These are phyloP conservation scores for Phyto melanocephala DNA, from an alignment of 2,888 invertebrate genomes.

Conservation along the genomic window DNA sequence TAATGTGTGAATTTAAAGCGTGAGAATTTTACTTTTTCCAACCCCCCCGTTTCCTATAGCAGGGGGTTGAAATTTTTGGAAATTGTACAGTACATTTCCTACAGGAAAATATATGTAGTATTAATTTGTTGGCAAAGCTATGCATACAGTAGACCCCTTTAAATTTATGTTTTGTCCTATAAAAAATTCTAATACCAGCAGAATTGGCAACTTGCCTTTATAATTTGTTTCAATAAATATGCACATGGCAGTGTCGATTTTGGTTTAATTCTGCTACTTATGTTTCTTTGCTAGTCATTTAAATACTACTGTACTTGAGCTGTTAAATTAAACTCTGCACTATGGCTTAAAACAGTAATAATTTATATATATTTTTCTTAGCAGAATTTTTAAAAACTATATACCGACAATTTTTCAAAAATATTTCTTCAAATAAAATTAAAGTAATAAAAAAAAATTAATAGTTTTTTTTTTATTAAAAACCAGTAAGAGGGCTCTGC, in stretches of 20 bases:
- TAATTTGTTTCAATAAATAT: conserved; percentile 10
- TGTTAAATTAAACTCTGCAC: neutral
- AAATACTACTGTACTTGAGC: conserved; percentile 6
- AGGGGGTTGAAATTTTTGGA: neutral
- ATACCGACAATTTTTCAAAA: no score
- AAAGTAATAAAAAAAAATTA: no score
- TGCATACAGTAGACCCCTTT: neutral
- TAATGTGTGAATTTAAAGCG: conserved; percentile 51
- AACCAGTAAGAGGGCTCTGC: no score
- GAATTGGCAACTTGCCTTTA: conserved; percentile 19
- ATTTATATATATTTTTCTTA: no score
- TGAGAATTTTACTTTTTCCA: conserved; percentile 28
- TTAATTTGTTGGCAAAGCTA: neutral
- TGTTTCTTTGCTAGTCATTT: conserved; percentile 8
- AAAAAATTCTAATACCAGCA: conserved; percentile 38
- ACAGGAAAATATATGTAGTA: neutral
- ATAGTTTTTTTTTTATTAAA: no score
- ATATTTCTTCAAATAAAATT: no score
- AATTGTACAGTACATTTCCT: neutral
- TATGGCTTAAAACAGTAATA: no score
- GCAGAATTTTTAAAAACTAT: no score
- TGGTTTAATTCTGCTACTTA: neutral
- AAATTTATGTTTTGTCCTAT: neutral
- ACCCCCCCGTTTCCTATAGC: neutral
- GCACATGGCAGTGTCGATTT: neutral